Conservation (phyloP, 30 jellyfish, hydroid and myxozoan species). For the Turritopsis rubra region DNA sequence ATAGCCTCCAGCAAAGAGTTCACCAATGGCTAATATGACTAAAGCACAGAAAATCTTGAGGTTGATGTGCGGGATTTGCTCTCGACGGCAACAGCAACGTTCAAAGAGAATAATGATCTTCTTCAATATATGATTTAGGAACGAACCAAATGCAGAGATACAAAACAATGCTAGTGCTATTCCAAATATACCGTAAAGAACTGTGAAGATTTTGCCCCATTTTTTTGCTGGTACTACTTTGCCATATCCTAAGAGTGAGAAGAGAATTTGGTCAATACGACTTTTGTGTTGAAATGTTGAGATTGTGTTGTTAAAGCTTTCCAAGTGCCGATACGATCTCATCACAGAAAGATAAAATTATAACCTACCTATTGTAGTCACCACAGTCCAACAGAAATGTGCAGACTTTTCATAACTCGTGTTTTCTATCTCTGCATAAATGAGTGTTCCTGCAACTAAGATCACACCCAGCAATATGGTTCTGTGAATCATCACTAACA, state of each 20-base stretch:
- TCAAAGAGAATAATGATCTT: neutral
- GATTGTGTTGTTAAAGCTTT: neutral
- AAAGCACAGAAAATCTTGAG: slow-evolving; percentile 4
- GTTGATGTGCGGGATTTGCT: neutral
- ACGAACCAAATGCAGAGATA: neutral
- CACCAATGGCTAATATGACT: slow-evolving; percentile 1
- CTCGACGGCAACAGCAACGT: neutral
- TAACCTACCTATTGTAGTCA: neutral
- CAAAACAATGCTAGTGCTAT: slow-evolving; percentile 1
- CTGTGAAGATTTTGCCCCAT: slow-evolving; percentile 9
- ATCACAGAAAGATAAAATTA: neutral
- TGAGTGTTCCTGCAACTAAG: slow-evolving; percentile 2
- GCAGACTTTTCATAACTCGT: neutral
- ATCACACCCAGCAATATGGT: slow-evolving; percentile 4
- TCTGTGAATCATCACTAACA: neutral
- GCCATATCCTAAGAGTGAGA: neutral
- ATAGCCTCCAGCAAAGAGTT: neutral
- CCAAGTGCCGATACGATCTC: neutral
- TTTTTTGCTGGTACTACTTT: neutral
- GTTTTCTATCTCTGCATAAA: neutral
- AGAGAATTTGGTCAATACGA: neutral
- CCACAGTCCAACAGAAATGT: slow-evolving; percentile 14
- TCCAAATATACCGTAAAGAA: neutral
- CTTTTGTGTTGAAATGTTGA: neutral
- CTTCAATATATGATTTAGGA: neutral